These are phyloP conservation scores for Abrostola tripartita DNA, from an alignment of 2,888 invertebrate genomes.

Conservation along the genomic window DNA sequence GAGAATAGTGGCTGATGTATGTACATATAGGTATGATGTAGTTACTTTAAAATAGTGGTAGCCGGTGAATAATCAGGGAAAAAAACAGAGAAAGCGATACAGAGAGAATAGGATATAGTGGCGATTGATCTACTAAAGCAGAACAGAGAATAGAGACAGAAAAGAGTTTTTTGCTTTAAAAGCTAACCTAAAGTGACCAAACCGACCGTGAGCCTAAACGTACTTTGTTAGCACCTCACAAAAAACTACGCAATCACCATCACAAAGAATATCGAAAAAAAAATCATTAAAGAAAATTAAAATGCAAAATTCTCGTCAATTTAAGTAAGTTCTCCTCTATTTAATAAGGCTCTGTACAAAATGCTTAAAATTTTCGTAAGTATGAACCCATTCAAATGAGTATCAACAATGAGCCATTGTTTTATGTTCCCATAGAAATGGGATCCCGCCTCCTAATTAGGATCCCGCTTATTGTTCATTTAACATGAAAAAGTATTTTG, in stretches of 20 bases:
- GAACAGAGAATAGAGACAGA: too few species aligned
- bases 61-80: too few species aligned
- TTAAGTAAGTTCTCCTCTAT: conserved; percentile 14
- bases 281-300: neutral
- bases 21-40: neutral
- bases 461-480: conserved; percentile 40
- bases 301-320: conserved; percentile 1
- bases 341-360: conserved; percentile 39
- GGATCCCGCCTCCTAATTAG: conserved; percentile 46
- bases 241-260: too few species aligned
- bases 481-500: conserved; percentile 32
- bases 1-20: neutral
- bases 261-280: too few species aligned
- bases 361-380: conserved; percentile 43
- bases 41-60: conserved; percentile 15
- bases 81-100: too few species aligned
- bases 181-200: neutral
- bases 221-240: too few species aligned
- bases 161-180: too few species aligned
- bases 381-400: conserved; percentile 53
- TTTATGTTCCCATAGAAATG: conserved; percentile 51
- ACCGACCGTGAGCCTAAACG: too few species aligned
- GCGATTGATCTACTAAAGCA: too few species aligned
- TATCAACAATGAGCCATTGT: conserved; percentile 53
- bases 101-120: too few species aligned